A percentile compares a stretch with the other conserved stretches of the same genome.
These are phyloP conservation scores for Anisognathus igniventris DNA, from an alignment of 2,797 vertebrate species.

Conservation along the genomic window DNA sequence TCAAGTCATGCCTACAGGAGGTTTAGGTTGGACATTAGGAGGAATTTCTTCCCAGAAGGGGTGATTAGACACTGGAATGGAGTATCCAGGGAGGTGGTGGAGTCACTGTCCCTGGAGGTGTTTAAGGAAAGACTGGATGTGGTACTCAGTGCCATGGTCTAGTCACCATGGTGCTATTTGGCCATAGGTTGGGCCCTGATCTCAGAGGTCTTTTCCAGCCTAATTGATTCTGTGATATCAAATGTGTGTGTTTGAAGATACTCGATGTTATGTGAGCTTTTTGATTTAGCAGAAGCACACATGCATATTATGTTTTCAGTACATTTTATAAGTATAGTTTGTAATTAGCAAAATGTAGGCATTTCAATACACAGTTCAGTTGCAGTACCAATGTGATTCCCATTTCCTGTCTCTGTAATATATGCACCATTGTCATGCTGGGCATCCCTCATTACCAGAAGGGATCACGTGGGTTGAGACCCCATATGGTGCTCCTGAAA, in stretches of 20 bases:
- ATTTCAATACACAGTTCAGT: not conserved
- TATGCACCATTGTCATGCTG: rapidly evolving
- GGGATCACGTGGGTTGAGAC: not conserved
- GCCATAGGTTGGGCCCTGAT: not conserved
- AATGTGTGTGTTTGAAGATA: not conserved
- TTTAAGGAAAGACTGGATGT: not conserved
- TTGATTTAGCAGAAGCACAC: not conserved
- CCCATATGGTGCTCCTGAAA: not conserved
- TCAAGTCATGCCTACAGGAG: not conserved
- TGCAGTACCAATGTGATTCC: rapidly evolving
- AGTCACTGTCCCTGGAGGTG: not conserved
- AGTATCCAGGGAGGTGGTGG: not conserved
- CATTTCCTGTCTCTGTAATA: not conserved
- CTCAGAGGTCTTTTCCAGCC: not conserved
- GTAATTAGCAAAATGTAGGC: not conserved
- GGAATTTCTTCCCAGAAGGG: not conserved
- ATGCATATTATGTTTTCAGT: not conserved
- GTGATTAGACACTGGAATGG: not conserved
- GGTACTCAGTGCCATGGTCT: rapidly evolving
- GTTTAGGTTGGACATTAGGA: not conserved
- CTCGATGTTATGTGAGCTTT: not conserved
- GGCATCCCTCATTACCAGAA: rapidly evolving
- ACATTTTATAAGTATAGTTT: not conserved
- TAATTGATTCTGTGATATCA: not conserved
- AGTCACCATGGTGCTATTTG: not conserved